Percentiles rank a stretch among this genome's conserved stretches.
These are phyloP conservation scores for Epinephelus coioides DNA, from an alignment of 2,797 vertebrate genomes.

Conservation along the genomic window DNA sequence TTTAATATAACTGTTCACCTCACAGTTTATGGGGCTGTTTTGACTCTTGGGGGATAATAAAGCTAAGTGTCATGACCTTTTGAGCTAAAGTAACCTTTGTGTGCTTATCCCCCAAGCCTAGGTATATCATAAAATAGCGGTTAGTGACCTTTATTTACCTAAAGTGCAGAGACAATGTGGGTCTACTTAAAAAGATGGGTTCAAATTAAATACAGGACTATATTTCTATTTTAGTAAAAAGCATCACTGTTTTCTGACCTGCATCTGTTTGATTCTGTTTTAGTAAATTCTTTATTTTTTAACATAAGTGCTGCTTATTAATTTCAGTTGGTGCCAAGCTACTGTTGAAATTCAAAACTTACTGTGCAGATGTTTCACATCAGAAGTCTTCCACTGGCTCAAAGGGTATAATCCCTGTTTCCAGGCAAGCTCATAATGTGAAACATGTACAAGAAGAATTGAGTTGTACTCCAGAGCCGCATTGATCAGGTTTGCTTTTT, in stretches of 20 bases:
- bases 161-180: neutral
- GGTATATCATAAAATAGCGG: no score
- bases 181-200: neutral
- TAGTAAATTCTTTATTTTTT: neutral
- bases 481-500: neutral
- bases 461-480: neutral
- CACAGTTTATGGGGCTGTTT: neutral
- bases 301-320: neutral
- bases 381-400: slow-evolving; percentile 3
- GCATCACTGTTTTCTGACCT: neutral
- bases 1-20: neutral
- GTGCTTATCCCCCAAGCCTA: no score
- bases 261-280: neutral
- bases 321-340: neutral
- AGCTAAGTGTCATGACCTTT: neutral
- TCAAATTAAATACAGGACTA: neutral
- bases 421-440: slow-evolving; percentile 5
- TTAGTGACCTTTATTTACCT: neutral
- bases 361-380: slow-evolving; percentile 26
- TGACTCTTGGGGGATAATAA: neutral
- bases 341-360: slow-evolving; percentile 4
- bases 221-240: neutral
- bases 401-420: neutral
- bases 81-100: neutral
- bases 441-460: slow-evolving; percentile 2